Evolutionary conservation across 2,113 vertebrate species (phyloP), one percentile per base, ranked within the genome.

Genomic region (Ailuropoda melanoleuca): DNA sequence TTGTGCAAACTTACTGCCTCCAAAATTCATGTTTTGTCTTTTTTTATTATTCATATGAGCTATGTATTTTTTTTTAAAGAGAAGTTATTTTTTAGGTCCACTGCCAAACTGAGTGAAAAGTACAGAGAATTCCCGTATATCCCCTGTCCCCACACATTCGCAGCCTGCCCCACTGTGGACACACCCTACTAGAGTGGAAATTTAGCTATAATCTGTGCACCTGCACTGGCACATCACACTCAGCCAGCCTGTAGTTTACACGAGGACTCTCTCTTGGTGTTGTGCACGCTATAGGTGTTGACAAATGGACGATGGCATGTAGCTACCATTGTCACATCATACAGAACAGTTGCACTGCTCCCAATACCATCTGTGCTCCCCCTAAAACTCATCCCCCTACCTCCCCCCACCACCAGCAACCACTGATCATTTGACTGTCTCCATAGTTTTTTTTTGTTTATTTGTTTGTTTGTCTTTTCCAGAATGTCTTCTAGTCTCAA

Each of bases 181-280:
- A 8, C 53, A 0, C 31, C 34, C 14, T 39, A 15, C 29, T 4
- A 3, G 3, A 62, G 14, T 1, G n/a, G 29, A 4, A 1, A 70
- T 2, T 88, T 14, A 37, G 7, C 8, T 15, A 39, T 1, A 14
- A 18, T 31, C 9, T 7, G 26, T 43, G 21, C 10, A 11, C 8
- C 19, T 1, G 2, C 24, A 24, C 0, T 0, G 17, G 31, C 37
- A 66, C 11, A 1, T 37, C 26, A 3, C 8, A 10, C 13, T 39
- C 46, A 77, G 11, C 85, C 26, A 8, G 34, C 55, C 46, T 12
- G 3, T 10, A 37, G 62, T 64, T 21, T 3, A 17, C 24, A 4
- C 1, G 18, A 17, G 24, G 6, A 39, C 21, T 37, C 23, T 2
- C 34, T 56, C 34, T 43, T 34, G 34, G 18, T 43, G 26, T 4